Percentiles rank a stretch among this genome's conserved stretches.
phyloP scores from a whole-genome alignment of 2,888 invertebrate species.

The Apotomis betuletana region DNA sequence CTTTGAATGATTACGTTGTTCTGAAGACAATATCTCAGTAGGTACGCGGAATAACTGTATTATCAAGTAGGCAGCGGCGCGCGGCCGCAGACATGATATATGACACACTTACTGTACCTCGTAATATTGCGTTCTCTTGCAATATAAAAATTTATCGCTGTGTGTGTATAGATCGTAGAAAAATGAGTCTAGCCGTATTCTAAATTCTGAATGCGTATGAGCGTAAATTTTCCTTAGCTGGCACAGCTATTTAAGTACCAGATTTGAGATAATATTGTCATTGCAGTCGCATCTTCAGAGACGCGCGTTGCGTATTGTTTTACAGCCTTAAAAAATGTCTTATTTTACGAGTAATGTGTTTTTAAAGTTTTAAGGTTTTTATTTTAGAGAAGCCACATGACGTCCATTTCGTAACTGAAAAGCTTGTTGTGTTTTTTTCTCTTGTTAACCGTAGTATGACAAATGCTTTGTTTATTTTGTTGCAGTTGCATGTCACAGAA shows the following conservation, averaged over 20 bases:
- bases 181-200: constrained; percentile 64
- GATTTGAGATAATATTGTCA: no score
- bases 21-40: constrained; percentile 61
- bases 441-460: no score
- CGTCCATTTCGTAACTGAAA: no score
- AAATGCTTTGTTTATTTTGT: no score
- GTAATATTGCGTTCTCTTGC: constrained; percentile 79
- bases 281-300: no score
- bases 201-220: constrained; percentile 24
- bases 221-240: constrained; percentile 7
- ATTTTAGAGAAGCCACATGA: no score
- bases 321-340: no score
- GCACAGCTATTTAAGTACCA: background rate
- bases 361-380: no score
- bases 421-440: no score
- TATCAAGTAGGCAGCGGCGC: constrained; percentile 67
- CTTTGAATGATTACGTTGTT: constrained; percentile 50
- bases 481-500: no score
- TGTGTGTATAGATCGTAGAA: constrained; percentile 63
- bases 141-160: constrained; percentile 82
- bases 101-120: constrained; percentile 73
- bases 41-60: constrained; percentile 64
- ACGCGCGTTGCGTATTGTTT: no score
- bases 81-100: constrained; percentile 75
- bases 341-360: no score